Evolutionary conservation across 2,113 vertebrate genomes (phyloP).

Genomic region (Nycticryphes semicollaris): DNA sequence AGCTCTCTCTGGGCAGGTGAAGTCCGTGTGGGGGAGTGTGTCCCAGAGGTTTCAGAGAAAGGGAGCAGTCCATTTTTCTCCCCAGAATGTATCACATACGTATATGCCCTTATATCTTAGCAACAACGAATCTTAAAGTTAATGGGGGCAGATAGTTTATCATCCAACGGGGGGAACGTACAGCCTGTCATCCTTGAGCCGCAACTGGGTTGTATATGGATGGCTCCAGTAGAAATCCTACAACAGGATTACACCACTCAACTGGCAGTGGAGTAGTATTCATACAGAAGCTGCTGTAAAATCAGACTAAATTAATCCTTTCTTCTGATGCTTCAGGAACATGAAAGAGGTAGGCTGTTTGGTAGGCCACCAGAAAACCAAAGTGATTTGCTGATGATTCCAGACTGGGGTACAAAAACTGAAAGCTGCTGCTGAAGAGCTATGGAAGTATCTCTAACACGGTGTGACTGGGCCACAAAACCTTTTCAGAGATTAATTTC

Average conservation of each 20-base stretch:
- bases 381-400: not conserved
- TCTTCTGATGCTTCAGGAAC: not conserved
- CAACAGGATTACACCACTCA: not conserved
- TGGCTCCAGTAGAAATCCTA: not conserved
- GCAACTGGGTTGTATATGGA: not conserved
- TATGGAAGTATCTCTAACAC: not conserved
- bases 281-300: not conserved
- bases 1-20: not conserved
- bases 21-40: not conserved
- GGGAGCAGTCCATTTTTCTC: not conserved
- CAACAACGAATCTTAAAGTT: not conserved
- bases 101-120: not conserved
- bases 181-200: not conserved
- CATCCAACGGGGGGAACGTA: not conserved
- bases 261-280: not conserved
- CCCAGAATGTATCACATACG: not conserved
- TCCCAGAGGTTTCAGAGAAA: not conserved
- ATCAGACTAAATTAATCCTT: not conserved
- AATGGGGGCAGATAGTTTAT: not conserved
- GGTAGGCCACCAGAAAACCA: not conserved
- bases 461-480: not conserved
- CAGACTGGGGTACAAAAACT: not conserved
- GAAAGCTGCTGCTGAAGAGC: not conserved
- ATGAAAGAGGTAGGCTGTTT: not conserved
- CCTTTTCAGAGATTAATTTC: not conserved